These are phyloP conservation scores for Limnodromus scolopaceus DNA, from an alignment of 2,797 vertebrate species.

Conservation along the genomic window DNA sequence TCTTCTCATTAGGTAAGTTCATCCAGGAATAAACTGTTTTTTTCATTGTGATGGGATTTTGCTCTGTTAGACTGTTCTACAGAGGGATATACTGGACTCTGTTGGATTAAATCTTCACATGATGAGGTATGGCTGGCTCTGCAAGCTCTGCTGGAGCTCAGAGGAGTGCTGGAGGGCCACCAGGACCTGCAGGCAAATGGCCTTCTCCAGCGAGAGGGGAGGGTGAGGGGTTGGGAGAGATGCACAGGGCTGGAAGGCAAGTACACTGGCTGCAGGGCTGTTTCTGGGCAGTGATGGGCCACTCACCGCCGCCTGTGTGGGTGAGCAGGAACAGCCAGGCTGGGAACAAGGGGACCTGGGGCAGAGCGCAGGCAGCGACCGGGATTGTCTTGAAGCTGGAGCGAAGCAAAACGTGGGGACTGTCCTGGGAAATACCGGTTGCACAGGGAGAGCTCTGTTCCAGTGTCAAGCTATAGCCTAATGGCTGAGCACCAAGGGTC, in stretches of 20 bases:
- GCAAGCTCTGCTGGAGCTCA: background rate
- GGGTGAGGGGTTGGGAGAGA: background rate
- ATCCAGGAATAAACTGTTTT: background rate
- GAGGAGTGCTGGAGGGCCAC: background rate
- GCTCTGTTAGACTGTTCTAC: background rate
- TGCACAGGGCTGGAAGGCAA: background rate
- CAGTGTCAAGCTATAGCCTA: background rate
- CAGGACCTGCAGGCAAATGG: background rate
- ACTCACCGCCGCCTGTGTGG: no score
- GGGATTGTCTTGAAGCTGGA: background rate
- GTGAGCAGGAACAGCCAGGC: background rate
- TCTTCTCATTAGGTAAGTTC: background rate
- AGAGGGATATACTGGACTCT: background rate
- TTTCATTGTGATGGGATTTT: background rate
- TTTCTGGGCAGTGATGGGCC: background rate
- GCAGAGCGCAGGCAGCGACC: background rate
- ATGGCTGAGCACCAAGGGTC: background rate
- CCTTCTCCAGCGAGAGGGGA: background rate
- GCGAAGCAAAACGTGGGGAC: background rate
- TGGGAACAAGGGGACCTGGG: background rate
- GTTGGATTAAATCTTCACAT: background rate
- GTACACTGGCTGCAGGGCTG: background rate
- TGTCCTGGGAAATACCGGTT: background rate
- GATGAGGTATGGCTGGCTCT: background rate
- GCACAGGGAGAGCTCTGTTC: background rate